Evolutionary conservation across 2,113 vertebrate species (phyloP).

Genomic region (Isichthys henryi): DNA sequence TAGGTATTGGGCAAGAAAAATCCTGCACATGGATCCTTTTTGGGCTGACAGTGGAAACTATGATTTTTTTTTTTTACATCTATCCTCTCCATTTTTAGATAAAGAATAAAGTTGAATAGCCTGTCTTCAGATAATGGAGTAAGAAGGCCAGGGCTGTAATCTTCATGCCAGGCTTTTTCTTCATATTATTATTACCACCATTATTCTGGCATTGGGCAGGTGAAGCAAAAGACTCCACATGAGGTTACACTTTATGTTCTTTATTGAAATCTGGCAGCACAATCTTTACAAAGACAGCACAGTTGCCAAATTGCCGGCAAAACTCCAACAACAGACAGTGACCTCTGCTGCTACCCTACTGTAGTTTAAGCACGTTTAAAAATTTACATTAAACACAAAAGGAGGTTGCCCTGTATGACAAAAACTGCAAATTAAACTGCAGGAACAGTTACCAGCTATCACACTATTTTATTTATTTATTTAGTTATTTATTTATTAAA

Average conservation of each 20-base stretch:
- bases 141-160: not conserved
- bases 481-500: too few species aligned
- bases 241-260: not conserved
- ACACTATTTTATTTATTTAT: not conserved
- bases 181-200: not conserved
- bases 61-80: not conserved
- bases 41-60: not conserved
- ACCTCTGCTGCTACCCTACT: not conserved
- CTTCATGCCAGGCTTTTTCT: not conserved
- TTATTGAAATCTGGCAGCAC: not conserved
- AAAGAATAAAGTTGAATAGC: not conserved
- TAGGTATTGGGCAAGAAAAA: not conserved
- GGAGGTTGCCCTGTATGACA: not conserved
- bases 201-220: not conserved
- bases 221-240: not conserved
- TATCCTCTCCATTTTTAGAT: not conserved
- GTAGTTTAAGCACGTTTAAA: not conserved
- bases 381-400: not conserved
- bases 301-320: not conserved
- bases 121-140: not conserved
- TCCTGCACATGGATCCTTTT: not conserved
- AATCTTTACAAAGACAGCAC: not conserved
- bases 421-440: too few species aligned
- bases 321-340: not conserved
- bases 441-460: not conserved